Conservation (phyloP, 2,888 invertebrate species). For the Ceriagrion tenellum region DNA sequence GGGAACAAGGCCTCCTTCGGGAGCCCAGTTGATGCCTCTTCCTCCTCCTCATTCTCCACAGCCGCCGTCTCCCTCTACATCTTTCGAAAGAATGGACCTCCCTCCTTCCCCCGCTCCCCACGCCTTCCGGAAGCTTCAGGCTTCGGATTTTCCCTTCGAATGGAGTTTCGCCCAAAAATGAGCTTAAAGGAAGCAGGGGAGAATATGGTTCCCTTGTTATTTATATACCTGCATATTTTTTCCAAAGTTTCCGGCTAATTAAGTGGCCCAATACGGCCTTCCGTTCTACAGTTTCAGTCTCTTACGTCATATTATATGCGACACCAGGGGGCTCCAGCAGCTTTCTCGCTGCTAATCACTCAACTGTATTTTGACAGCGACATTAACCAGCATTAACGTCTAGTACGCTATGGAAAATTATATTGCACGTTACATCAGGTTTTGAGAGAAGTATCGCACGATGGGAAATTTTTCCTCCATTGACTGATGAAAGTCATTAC, state of each 20-base stretch:
- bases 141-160: slow-evolving; percentile 36
- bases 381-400: too few relatives aligned
- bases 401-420: too few relatives aligned
- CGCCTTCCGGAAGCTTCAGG: not conserved
- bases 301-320: too few relatives aligned
- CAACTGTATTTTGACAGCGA: too few relatives aligned
- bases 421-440: too few relatives aligned
- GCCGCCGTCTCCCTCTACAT: not conserved
- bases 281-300: not conserved
- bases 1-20: slow-evolving; percentile 25
- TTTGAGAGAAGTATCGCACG: too few relatives aligned
- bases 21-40: not conserved
- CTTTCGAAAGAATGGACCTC: not conserved
- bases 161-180: not conserved
- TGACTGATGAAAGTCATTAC: too few relatives aligned
- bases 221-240: not conserved
- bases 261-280: not conserved
- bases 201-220: not conserved
- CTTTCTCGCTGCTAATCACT: too few relatives aligned
- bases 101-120: not conserved
- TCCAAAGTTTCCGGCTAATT: not conserved
- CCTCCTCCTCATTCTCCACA: not conserved
- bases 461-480: too few relatives aligned
- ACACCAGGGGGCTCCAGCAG: too few relatives aligned
- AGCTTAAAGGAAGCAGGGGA: not conserved